Evolutionary conservation across 2,113 vertebrate species (phyloP).

Genomic region (Silurus meridionalis): DNA sequence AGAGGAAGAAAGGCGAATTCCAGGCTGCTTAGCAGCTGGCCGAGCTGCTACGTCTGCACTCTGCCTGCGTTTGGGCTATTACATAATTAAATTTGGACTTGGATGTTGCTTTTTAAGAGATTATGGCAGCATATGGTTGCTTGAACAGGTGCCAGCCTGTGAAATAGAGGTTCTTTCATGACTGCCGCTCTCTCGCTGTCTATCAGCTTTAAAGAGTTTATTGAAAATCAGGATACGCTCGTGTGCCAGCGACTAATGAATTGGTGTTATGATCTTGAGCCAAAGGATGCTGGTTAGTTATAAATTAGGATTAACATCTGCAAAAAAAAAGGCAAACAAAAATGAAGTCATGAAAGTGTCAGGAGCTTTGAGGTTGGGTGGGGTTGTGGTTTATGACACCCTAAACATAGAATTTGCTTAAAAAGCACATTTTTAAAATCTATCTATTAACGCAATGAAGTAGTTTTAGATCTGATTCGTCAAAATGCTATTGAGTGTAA

Average conservation of each 20-base stretch:
- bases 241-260: constrained; percentile 79
- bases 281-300: constrained; percentile 68
- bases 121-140: constrained; percentile 94
- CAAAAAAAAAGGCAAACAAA: constrained; percentile 40
- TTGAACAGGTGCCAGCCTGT: constrained; percentile 86
- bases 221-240: constrained; percentile 74
- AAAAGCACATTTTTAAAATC: constrained; percentile 4
- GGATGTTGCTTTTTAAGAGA: constrained; percentile 91
- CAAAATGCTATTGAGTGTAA: background rate
- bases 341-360: constrained; percentile 59
- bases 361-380: constrained; percentile 23
- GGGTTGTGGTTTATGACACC: constrained; percentile 59
- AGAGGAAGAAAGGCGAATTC: constrained; percentile 26
- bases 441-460: constrained; percentile 6
- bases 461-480: background rate
- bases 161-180: constrained; percentile 74
- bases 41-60: constrained; percentile 83
- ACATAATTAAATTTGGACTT: constrained; percentile 95
- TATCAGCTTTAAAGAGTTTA: constrained; percentile 77
- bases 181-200: constrained; percentile 56
- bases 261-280: constrained; percentile 77
- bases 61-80: constrained; percentile 94
- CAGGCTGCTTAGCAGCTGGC: constrained; percentile 62
- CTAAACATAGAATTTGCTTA: constrained; percentile 23
- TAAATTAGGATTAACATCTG: constrained; percentile 72